A percentile compares a stretch with the other conserved stretches of the same genome.
Evolutionary conservation across 1,140 invertebrate genomes (phyloP).

Genomic region (Sarcophaga bullata): DNA sequence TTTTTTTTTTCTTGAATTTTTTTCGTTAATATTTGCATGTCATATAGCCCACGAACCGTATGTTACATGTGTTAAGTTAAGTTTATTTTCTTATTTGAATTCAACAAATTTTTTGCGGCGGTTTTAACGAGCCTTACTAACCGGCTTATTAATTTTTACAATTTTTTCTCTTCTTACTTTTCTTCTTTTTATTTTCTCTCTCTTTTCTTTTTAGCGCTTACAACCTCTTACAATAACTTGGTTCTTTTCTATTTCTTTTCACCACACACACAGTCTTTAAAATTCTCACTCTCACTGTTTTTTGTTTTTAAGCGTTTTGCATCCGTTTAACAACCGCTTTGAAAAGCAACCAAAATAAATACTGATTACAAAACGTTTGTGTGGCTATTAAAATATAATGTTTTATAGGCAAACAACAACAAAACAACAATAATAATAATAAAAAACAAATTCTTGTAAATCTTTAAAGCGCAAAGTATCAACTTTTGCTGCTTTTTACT

Average conservation of each 20-base stretch:
- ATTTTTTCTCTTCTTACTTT: neutral
- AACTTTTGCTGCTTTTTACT: neutral
- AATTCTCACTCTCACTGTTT: neutral
- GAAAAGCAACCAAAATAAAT: neutral
- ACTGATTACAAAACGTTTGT: neutral
- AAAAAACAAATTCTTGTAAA: too few relatives aligned
- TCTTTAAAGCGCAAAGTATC: neutral
- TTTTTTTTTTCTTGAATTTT: too few relatives aligned
- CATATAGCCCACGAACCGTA: too few relatives aligned
- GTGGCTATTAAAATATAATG: neutral
- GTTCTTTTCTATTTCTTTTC: neutral
- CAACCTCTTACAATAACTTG: too few relatives aligned
- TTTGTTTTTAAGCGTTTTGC: neutral
- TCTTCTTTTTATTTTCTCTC: neutral
- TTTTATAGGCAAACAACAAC: neutral
- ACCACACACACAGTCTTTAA: too few relatives aligned
- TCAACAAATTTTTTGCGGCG: too few relatives aligned
- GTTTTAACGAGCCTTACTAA: neutral
- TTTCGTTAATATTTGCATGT: too few relatives aligned
- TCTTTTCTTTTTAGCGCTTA: too few relatives aligned
- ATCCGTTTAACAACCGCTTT: neutral
- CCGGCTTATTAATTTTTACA: neutral
- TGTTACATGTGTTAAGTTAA: too few relatives aligned
- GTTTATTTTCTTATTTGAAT: too few relatives aligned
- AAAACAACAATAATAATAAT: neutral